phyloP scores from a whole-genome alignment of 2,113 vertebrate species.

The Notiomystis cincta region DNA sequence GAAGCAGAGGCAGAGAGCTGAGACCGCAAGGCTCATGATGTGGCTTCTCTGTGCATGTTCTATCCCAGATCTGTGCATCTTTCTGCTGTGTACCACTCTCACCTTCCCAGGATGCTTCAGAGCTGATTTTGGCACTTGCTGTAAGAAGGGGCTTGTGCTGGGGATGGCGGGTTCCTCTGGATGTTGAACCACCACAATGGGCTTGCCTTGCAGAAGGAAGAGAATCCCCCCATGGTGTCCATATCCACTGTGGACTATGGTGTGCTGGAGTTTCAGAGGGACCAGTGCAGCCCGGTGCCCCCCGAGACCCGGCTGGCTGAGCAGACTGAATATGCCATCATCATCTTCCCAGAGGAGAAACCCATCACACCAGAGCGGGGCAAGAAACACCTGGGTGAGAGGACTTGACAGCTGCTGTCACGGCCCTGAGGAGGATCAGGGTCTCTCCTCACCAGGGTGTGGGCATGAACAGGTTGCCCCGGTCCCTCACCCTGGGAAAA shows the following conservation, averaged over 20 bases:
- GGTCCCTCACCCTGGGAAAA: neutral
- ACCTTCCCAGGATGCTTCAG: neutral
- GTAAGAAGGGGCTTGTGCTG: neutral
- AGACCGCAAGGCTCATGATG: neutral
- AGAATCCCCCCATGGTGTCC: neutral
- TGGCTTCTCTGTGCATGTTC: neutral
- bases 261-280: constrained; percentile 67
- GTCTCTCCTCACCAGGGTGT: neutral
- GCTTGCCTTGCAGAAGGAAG: constrained; percentile 23
- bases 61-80: neutral
- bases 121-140: neutral
- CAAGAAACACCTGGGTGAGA: neutral
- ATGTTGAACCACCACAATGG: fast-evolving
- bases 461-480: neutral
- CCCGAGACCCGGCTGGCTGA: neutral
- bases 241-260: constrained; percentile 70
- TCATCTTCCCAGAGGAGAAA: constrained; percentile 63
- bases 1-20: neutral
- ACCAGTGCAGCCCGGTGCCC: neutral
- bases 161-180: fast-evolving
- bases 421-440: neutral
- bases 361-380: neutral
- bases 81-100: neutral
- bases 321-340: constrained; percentile 71
- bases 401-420: neutral